Base-by-base conservation (phyloP, 2,888 invertebrate genomes). In the Plagodis pulveraria region DNA sequence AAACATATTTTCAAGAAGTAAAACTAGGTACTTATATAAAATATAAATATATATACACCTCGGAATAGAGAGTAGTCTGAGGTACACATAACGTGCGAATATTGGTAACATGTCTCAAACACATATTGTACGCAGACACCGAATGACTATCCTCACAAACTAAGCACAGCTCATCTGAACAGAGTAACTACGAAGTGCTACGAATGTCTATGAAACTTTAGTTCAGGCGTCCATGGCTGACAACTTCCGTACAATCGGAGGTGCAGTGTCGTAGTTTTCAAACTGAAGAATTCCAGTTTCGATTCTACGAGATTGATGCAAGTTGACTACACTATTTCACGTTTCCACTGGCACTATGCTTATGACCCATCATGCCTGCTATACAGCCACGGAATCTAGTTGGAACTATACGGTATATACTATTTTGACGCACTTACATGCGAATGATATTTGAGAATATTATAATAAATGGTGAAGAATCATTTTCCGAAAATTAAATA, bases 121-220 rank as follows among this genome's bases (percentile, higher is more conserved):
- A 38, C 1, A 38, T 38, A 38, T 22, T 22, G 38, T 5, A 8
- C 0, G n/a, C n/a, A 41, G 10, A 10, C 6, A 41, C 8, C 34
- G 34, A 6, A 34, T 34, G 45, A 10, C 45, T 45, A 34, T 35
- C 35, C 10, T 11, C 35, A 0, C 5, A 6, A 54, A 49, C 45
- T 58, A 57, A 50, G 55, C 42, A 52, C 58, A 32, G 33, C 48
- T 59, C 50, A 54, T 53, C 56, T 60, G 71, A 57, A 60, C 70
- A 63, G 57, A 35, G 57, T 47, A 63, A 69, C 66, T 72, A 71
- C 69, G 69, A 71, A 67, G 52, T 64, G 62, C 66, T 72, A 69
- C 71, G 67, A 64, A 65, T 57, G 52, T 62, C 72, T 70, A 70
- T 63, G 69, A 67, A 71, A 71, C 66, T 62, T 63, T 48, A 49